Conservation (phyloP, 2,113 vertebrate species). For the Melanerpes formicivorus region DNA sequence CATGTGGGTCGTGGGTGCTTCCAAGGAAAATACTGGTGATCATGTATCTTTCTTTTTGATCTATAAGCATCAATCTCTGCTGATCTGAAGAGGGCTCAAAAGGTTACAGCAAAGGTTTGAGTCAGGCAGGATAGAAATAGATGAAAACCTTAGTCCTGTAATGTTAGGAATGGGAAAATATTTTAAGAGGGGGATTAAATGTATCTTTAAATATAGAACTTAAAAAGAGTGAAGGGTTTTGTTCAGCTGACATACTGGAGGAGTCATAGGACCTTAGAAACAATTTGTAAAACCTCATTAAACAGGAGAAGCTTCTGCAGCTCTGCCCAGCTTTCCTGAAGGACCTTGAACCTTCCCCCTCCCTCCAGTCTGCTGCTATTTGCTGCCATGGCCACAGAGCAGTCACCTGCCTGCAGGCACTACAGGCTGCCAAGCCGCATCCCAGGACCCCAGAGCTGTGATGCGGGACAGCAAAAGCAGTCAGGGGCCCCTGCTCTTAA, state of each 20-base stretch:
- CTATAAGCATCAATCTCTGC: constrained; percentile 28
- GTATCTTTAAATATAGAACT: constrained; percentile 7
- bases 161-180: constrained; percentile 17
- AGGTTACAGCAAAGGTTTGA: constrained; percentile 8
- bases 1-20: not conserved
- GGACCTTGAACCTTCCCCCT: not conserved
- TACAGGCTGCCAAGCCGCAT: accelerated
- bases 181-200: constrained; percentile 37
- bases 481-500: not conserved
- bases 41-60: constrained; percentile 63
- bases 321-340: not conserved
- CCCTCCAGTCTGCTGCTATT: not conserved
- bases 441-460: not conserved
- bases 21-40: constrained; percentile 5
- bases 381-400: not conserved
- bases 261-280: constrained; percentile 24
- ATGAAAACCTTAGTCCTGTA: constrained; percentile 3
- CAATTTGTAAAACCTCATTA: constrained; percentile 29
- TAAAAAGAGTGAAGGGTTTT: constrained; percentile 25
- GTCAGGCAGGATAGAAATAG: not conserved
- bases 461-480: not conserved
- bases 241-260: not conserved
- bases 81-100: not conserved
- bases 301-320: not conserved
- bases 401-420: not conserved